A percentile compares a stretch with the other conserved stretches of the same genome.
Conservation (phyloP, 2,113 vertebrate genomes). For the Tinamus guttatus region DNA sequence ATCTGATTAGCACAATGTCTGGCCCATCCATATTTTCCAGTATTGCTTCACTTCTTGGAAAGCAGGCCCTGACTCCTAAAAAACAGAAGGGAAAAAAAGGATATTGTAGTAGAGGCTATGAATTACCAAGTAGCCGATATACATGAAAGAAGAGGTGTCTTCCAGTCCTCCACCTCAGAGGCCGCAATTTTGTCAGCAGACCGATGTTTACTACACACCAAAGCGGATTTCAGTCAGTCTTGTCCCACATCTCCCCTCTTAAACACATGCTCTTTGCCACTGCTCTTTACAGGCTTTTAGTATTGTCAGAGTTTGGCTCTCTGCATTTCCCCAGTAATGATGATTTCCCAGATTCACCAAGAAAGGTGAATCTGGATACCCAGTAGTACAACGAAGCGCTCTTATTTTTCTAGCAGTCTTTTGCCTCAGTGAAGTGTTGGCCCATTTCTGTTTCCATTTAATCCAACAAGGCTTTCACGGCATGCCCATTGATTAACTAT, state of each 20-base stretch:
- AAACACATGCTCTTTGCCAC: rapidly evolving
- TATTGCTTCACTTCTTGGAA: slow-evolving; percentile 44
- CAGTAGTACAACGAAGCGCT: not conserved
- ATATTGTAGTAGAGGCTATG: slow-evolving; percentile 23
- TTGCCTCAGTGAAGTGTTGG: not conserved
- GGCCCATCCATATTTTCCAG: slow-evolving; percentile 59
- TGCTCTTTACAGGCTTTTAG: not conserved
- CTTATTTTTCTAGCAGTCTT: not conserved
- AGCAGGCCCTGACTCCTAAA: slow-evolving; percentile 20
- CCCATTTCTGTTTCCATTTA: not conserved
- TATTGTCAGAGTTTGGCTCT: not conserved
- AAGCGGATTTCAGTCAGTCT: not conserved
- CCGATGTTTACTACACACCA: not conserved
- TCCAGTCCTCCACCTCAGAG: not conserved
- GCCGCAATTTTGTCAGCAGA: not conserved
- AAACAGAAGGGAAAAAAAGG: not conserved
- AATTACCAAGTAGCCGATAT: too few relatives aligned
- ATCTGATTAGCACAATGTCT: slow-evolving; percentile 66
- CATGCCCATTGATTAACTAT: not conserved
- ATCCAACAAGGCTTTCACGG: not conserved
- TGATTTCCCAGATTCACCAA: not conserved
- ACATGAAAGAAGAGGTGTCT: slow-evolving; percentile 21
- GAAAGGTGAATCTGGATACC: not conserved
- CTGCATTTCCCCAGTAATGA: not conserved
- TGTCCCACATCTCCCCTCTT: not conserved